These are phyloP conservation scores for Montipora cactus DNA, from an alignment of 64 coral and sea anemone species.

Conservation along the genomic window DNA sequence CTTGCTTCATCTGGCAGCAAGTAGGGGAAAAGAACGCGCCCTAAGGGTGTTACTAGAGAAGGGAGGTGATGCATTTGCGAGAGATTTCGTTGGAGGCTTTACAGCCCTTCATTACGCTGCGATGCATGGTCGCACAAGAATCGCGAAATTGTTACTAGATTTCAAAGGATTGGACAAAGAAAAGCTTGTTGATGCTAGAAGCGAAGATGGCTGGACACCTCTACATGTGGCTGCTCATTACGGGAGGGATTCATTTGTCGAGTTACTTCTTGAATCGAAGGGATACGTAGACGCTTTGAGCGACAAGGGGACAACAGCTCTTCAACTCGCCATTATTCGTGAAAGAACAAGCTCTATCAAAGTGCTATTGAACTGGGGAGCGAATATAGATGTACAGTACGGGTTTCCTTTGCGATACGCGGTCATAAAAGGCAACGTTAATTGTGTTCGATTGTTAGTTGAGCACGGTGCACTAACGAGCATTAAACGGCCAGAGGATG, in stretches of 20 bases:
- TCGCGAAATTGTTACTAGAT: constrained; percentile 83
- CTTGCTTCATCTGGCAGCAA: constrained; percentile 83
- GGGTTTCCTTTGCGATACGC: constrained; percentile 92
- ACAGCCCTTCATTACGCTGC: constrained; percentile 94
- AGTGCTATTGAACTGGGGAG: constrained; percentile 80
- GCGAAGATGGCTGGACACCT: constrained; percentile 97
- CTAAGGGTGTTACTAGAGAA: constrained; percentile 90
- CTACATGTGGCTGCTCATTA: constrained; percentile 91
- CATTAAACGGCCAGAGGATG: constrained; percentile 81
- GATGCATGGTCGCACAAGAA: constrained; percentile 92
- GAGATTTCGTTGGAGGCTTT: constrained; percentile 87
- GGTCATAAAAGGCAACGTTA: constrained; percentile 88
- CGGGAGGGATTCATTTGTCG: constrained; percentile 87
- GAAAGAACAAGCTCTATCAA: constrained; percentile 88
- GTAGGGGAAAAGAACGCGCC: constrained; percentile 84
- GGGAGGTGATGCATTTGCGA: constrained; percentile 84
- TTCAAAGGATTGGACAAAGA: constrained; percentile 81
- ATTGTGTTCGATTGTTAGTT: constrained; percentile 81
- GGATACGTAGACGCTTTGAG: constrained; percentile 86
- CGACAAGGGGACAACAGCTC: constrained; percentile 94
- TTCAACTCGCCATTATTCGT: constrained; percentile 96
- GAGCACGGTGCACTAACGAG: constrained; percentile 82
- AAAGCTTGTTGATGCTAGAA: constrained; percentile 91
- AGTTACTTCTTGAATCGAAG: constrained; percentile 78
- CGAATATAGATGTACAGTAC: constrained; percentile 91